Evolutionary conservation across 2,888 invertebrate genomes (phyloP).

Genomic region (Acleris cristana): DNA sequence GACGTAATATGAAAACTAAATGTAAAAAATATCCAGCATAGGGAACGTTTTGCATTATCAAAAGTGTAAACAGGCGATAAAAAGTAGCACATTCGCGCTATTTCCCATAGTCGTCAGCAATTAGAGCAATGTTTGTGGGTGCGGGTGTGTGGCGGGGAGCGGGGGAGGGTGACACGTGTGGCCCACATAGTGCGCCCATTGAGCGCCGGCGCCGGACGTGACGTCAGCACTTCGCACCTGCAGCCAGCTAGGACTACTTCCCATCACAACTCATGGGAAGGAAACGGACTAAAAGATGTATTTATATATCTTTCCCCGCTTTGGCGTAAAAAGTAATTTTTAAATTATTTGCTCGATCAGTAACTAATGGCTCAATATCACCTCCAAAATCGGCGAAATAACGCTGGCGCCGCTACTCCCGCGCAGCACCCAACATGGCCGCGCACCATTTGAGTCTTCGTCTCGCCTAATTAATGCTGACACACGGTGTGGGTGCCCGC

Average conservation of each 20-base stretch:
- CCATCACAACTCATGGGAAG: slow-evolving; percentile 36
- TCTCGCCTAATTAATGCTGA: slow-evolving; percentile 74
- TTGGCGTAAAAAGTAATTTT: neutral
- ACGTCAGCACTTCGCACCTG: slow-evolving; percentile 68
- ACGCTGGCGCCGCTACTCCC: slow-evolving; percentile 69
- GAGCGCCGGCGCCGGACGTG: slow-evolving; percentile 68
- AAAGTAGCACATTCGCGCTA: slow-evolving; percentile 73
- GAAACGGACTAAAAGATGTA: neutral
- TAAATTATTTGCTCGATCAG: neutral
- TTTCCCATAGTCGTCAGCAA: slow-evolving; percentile 80
- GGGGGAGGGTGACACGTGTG: slow-evolving; percentile 74
- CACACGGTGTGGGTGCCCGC: slow-evolving; percentile 74
- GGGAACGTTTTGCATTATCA: slow-evolving; percentile 65
- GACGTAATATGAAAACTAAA: slow-evolving; percentile 14
- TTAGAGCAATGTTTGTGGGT: slow-evolving; percentile 69
- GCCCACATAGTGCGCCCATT: slow-evolving; percentile 76
- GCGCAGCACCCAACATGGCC: slow-evolving; percentile 72
- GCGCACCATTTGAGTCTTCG: slow-evolving; percentile 73
- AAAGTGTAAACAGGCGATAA: slow-evolving; percentile 70
- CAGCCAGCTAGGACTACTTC: slow-evolving; percentile 46
- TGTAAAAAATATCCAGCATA: slow-evolving; percentile 42
- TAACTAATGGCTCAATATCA: slow-evolving; percentile 23
- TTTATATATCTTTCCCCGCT: neutral
- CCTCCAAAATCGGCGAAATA: slow-evolving; percentile 52
- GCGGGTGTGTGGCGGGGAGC: slow-evolving; percentile 47